phyloP scores from a whole-genome alignment of 2,113 vertebrate species.

The Stomatorhinus ivindoensis region DNA sequence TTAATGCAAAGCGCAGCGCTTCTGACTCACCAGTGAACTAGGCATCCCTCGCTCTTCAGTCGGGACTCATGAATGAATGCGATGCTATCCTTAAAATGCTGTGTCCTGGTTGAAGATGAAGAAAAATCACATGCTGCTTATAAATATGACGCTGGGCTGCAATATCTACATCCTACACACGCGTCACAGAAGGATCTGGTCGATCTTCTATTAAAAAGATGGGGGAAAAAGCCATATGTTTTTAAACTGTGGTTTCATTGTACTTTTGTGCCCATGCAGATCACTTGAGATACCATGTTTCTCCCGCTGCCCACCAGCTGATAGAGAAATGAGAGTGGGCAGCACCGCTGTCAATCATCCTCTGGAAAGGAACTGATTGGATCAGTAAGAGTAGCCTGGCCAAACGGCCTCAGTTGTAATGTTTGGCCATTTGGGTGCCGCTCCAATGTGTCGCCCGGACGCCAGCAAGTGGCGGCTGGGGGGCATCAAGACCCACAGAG shows the following conservation, averaged over 20 bases:
- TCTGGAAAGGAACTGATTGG: conserved; percentile 25
- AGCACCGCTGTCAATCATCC: conserved; percentile 6
- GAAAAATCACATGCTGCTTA: not conserved
- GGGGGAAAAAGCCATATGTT: not conserved
- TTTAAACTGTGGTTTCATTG: not conserved
- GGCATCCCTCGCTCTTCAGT: conserved; percentile 77
- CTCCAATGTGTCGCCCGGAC: conserved; percentile 29
- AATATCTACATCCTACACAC: not conserved
- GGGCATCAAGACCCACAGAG: not conserved
- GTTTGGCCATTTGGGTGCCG: conserved; percentile 33
- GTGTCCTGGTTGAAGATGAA: conserved; percentile 55
- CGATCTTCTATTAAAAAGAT: not conserved
- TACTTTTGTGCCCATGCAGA: not conserved
- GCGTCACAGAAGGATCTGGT: not conserved
- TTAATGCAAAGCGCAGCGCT: not conserved
- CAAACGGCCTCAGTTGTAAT: conserved; percentile 21
- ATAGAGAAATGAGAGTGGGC: not conserved
- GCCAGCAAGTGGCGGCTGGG: not conserved
- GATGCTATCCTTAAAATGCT: conserved; percentile 91
- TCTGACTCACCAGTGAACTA: conserved; percentile 82
- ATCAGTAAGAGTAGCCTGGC: conserved; percentile 31
- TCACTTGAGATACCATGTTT: not conserved
- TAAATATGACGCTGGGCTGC: not conserved
- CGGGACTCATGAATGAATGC: conserved; percentile 87
- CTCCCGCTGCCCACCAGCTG: not conserved